Evolutionary conservation across 1,140 invertebrate genomes (phyloP).

Genomic region (Lepidostoma basale): DNA sequence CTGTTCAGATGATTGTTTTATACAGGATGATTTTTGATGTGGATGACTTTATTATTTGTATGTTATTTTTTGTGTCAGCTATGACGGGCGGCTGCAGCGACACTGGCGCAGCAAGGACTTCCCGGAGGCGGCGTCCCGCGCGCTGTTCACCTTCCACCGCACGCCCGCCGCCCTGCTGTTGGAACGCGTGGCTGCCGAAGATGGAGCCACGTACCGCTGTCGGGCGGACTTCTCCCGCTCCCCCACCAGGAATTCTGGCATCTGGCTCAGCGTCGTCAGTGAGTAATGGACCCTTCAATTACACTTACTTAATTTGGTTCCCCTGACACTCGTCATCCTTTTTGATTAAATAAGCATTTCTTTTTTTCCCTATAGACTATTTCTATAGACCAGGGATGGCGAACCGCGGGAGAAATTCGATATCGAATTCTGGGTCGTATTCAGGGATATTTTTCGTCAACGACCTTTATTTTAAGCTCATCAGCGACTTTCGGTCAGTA

Average conservation of each 20-base stretch:
- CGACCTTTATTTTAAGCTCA: too few relatives aligned
- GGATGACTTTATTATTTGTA: too few relatives aligned
- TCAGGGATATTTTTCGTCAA: too few relatives aligned
- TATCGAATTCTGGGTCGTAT: too few relatives aligned
- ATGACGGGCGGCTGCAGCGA: conserved; percentile 58
- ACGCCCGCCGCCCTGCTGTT: conserved; percentile 64
- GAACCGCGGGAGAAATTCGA: too few relatives aligned
- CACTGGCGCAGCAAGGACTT: conserved; percentile 57
- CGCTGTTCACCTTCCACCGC: conserved; percentile 60
- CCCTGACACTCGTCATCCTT: neutral
- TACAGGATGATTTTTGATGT: too few relatives aligned
- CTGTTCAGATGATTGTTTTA: too few relatives aligned
- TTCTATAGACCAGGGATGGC: too few relatives aligned
- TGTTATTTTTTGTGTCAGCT: conserved; percentile 50
- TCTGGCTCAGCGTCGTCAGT: conserved; percentile 79
- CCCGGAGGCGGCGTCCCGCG: conserved; percentile 63
- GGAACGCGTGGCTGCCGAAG: conserved; percentile 62
- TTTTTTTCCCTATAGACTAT: too few relatives aligned
- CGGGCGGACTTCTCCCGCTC: conserved; percentile 76
- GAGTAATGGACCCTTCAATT: conserved; percentile 53
- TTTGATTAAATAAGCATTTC: neutral
- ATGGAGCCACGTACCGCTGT: conserved; percentile 75
- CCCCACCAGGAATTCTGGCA: conserved; percentile 72
- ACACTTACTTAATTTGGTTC: neutral
- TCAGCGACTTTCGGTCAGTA: too few relatives aligned